A percentile compares a stretch with the other conserved stretches of the same genome.
These are phyloP conservation scores for Euura saliciscinereae DNA, from an alignment of 1,140 invertebrate species.

Conservation along the genomic window DNA sequence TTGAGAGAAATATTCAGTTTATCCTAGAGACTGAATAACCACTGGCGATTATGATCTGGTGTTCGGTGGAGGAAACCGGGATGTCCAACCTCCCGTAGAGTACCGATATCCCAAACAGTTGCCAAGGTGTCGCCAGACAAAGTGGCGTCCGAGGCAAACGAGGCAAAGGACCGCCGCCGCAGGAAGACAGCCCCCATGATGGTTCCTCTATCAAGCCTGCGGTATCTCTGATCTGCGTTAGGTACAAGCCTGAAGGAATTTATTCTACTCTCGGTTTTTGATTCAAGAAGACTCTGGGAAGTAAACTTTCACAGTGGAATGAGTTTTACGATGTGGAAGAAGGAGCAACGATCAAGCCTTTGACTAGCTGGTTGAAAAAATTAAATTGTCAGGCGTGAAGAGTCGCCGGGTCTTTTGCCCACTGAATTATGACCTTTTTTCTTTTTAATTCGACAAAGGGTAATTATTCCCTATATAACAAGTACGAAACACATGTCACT, in stretches of 20 bases:
- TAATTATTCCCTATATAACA: constrained; percentile 47
- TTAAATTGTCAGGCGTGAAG: not conserved
- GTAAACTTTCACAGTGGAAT: too few species aligned
- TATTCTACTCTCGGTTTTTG: too few species aligned
- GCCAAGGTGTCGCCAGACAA: constrained; percentile 31
- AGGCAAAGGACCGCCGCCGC: not conserved
- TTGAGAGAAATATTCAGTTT: too few species aligned
- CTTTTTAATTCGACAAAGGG: constrained; percentile 31
- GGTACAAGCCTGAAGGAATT: too few species aligned
- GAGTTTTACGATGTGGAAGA: too few species aligned
- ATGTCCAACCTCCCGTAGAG: not conserved
- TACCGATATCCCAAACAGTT: constrained; percentile 23
- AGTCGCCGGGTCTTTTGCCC: constrained; percentile 10
- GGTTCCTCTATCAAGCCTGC: not conserved
- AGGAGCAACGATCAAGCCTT: too few species aligned
- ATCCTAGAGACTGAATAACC: too few species aligned
- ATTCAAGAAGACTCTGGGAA: too few species aligned
- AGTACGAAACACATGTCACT: constrained; percentile 46
- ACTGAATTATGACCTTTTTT: constrained; percentile 24
- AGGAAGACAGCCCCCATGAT: not conserved
- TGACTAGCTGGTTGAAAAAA: too few species aligned
- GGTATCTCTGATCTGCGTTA: not conserved
- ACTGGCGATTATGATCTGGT: too few species aligned
- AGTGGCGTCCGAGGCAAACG: constrained; percentile 12
- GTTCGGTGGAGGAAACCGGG: too few species aligned